Evolutionary conservation across 2,797 vertebrate genomes (phyloP).

Genomic region (Taeniopygia guttata): DNA sequence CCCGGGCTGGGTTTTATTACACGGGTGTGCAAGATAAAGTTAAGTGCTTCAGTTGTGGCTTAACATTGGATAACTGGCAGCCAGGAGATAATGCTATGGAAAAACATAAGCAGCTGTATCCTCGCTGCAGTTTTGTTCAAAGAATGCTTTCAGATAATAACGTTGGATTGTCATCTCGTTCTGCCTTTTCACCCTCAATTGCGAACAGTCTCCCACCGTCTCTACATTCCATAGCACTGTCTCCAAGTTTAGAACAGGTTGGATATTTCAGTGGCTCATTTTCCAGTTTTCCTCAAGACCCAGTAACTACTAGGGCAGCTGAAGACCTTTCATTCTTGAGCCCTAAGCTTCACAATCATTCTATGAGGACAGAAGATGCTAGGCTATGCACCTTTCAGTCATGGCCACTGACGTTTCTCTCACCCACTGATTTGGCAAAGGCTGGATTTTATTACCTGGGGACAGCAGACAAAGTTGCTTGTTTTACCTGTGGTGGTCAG

Average conservation of each 20-base stretch:
- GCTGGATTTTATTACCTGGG: slow-evolving; percentile 94
- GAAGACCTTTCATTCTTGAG: slow-evolving; percentile 86
- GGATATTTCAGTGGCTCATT: slow-evolving; percentile 83
- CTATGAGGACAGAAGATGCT: slow-evolving; percentile 92
- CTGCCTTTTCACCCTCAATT: slow-evolving; percentile 81
- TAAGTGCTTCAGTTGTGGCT: slow-evolving; percentile 91
- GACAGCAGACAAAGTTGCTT: slow-evolving; percentile 89
- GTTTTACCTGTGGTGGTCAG: slow-evolving; percentile 93
- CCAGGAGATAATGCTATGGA: slow-evolving; percentile 89
- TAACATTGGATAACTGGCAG: slow-evolving; percentile 91
- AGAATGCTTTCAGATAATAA: slow-evolving; percentile 79
- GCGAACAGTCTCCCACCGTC: slow-evolving; percentile 67
- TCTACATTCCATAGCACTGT: not conserved
- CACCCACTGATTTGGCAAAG: slow-evolving; percentile 87
- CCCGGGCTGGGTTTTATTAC: slow-evolving; percentile 96
- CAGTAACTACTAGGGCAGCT: slow-evolving; percentile 78
- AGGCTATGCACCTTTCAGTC: slow-evolving; percentile 85
- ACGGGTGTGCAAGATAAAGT: slow-evolving; percentile 89
- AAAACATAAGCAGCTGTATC: slow-evolving; percentile 88
- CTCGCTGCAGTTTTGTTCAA: slow-evolving; percentile 90
- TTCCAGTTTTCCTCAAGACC: slow-evolving; percentile 80
- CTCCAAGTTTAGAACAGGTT: slow-evolving; percentile 76
- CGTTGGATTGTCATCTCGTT: slow-evolving; percentile 82
- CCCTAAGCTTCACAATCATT: slow-evolving; percentile 79
- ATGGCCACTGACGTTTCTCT: slow-evolving; percentile 87